Conservation (phyloP, 2,113 vertebrate species). For the Eidolon helvum region DNA sequence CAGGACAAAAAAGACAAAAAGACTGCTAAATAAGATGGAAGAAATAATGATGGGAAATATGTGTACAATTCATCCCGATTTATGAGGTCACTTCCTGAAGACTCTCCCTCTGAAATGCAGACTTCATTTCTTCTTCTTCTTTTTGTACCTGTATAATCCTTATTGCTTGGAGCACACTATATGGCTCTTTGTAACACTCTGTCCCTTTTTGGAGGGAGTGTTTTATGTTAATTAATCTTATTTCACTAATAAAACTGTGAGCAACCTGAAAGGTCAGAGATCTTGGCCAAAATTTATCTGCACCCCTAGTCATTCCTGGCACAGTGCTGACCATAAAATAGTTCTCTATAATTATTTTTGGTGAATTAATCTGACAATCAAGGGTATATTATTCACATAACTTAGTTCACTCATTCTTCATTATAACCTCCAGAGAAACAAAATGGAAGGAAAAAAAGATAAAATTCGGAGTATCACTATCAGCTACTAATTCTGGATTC, state of each 20-base stretch:
- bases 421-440: not conserved
- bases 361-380: not conserved
- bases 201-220: not conserved
- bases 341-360: not conserved
- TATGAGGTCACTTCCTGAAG: not conserved
- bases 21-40: not conserved
- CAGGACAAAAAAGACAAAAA: not conserved
- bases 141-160: not conserved
- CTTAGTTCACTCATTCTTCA: not conserved
- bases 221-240: not conserved
- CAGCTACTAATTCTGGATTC: constrained; percentile 1
- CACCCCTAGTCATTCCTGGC: not conserved
- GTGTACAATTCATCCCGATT: not conserved
- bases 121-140: not conserved
- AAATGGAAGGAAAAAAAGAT: not conserved
- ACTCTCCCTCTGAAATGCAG: not conserved
- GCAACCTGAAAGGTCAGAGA: not conserved
- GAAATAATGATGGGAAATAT: not conserved
- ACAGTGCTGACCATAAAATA: not conserved
- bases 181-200: not conserved
- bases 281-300: not conserved
- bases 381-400: not conserved
- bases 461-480: not conserved
- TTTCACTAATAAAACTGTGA: constrained; percentile 4
- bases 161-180: not conserved